These are phyloP conservation scores for Torymus aiolomorphi DNA, from an alignment of 2,888 invertebrate genomes.

Conservation along the genomic window DNA sequence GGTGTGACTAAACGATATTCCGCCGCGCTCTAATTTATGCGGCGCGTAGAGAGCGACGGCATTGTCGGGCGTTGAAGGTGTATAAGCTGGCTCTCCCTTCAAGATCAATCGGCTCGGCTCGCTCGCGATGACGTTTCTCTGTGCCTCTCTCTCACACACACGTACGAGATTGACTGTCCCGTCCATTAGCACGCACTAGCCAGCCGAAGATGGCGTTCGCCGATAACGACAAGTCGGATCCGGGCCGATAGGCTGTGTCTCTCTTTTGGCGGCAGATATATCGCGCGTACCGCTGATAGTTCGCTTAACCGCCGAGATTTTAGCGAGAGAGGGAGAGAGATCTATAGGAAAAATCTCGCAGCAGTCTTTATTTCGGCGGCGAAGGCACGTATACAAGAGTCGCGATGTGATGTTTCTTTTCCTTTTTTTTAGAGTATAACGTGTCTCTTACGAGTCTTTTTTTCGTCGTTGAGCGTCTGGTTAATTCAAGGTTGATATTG, in stretches of 20 bases:
- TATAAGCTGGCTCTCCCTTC: background rate
- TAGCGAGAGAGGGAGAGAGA: slow-evolving; percentile 43
- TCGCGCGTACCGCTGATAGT: slow-evolving; percentile 38
- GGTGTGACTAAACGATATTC: slow-evolving; percentile 43
- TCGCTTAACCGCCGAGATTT: slow-evolving; percentile 24
- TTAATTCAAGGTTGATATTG: slow-evolving; percentile 33
- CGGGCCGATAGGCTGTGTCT: slow-evolving; percentile 29
- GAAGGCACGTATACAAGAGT: background rate
- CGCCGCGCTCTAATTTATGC: slow-evolving; percentile 38
- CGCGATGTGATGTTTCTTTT: background rate
- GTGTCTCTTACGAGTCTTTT: too few species aligned
- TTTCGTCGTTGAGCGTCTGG: background rate
- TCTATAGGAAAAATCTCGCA: slow-evolving; percentile 47
- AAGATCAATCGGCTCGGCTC: slow-evolving; percentile 4
- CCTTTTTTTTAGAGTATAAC: background rate
- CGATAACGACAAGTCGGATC: slow-evolving; percentile 39
- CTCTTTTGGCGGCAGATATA: slow-evolving; percentile 61
- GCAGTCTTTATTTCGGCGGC: slow-evolving; percentile 16
- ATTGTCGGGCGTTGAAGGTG: slow-evolving; percentile 4
- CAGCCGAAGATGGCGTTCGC: slow-evolving; percentile 47
- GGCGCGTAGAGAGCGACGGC: slow-evolving; percentile 13
- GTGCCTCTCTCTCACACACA: too few species aligned
- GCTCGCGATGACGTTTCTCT: slow-evolving; percentile 25
- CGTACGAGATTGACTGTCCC: slow-evolving; percentile 8
- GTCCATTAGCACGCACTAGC: slow-evolving; percentile 48